phyloP scores from a whole-genome alignment of 2,888 invertebrate genomes.

The Pardosa pseudoannulata region DNA sequence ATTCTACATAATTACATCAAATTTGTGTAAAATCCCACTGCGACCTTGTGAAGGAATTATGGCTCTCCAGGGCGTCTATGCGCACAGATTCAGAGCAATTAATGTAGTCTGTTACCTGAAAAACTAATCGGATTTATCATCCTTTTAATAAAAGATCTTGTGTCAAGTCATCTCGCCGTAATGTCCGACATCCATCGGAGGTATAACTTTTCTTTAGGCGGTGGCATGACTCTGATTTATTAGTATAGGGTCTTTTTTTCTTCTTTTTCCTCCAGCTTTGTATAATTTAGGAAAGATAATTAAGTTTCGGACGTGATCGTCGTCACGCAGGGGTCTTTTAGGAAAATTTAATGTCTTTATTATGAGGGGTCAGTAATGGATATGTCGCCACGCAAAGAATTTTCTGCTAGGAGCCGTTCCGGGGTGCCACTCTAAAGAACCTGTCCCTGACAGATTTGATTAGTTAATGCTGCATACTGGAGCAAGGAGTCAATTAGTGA shows the following conservation, averaged over 20 bases:
- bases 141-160: not conserved
- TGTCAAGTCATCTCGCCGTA: not conserved
- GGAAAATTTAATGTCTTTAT: constrained; percentile 63
- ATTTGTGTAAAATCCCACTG: no score
- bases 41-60: no score
- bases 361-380: constrained; percentile 19
- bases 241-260: not conserved
- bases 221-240: constrained; percentile 7
- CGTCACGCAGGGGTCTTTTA: constrained; percentile 44
- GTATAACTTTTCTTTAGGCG: not conserved
- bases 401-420: not conserved
- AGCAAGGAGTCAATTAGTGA: not conserved
- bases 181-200: not conserved
- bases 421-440: not conserved
- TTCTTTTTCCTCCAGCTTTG: no score
- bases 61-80: no score
- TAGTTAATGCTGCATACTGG: not conserved
- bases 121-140: not conserved
- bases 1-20: no score
- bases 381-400: not conserved
- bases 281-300: constrained; percentile 48
- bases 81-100: no score
- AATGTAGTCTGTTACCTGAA: no score
- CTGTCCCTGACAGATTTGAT: not conserved
- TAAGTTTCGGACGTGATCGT: constrained; percentile 57